Base-by-base conservation (phyloP, 2,113 vertebrate genomes). In the Oxyruncus cristatus region DNA sequence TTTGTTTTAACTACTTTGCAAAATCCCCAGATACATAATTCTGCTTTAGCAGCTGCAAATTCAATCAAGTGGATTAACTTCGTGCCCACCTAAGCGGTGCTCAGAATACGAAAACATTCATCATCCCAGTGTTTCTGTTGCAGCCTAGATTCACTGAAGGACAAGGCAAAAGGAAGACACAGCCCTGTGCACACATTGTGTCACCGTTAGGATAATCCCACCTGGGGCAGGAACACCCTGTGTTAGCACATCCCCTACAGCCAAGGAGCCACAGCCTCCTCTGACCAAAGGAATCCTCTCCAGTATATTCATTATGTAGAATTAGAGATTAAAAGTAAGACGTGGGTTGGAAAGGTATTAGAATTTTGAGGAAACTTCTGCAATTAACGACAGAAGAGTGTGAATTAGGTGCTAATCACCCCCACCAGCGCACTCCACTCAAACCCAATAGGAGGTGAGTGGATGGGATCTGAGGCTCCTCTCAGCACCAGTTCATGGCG, bases 61-160 rank as follows among this genome's bases (percentile, higher is more conserved):
- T 85, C 88, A 82, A 49, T 90, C 78, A 76, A 35, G 39, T 19
- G 53, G 33, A 93, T 92, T 92, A 84, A 59, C 70, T 86, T 90
- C 66, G 59, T 55, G 72, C 72, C 68, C 53, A 90, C 68, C 59
- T 46, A 76, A 56, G 33, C n/a, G 66, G 46, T 33, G 27, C 30
- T 86, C 63, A 70, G 83, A 86, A 89, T 82, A 90, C 6, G n/a
- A 82, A 95, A 95, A 79, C 42, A 44, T 42, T 66, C 42, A 65
- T 73, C 55, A 88, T 33, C 59, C 47, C 71, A 41, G 30, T 11
- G 49, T 33, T 82, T 49, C 55, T 67, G 42, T 20, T n/a, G 49
- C 42, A 77, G 81, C 47, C 14, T 12, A 12, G 49, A 39, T 15
- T 37, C 52, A 61, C 52, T 49, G 83, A 53, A 70, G 42, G 76